A percentile compares a stretch with the other conserved stretches of the same genome.
Evolutionary conservation across 2,888 invertebrate species (phyloP).

Genomic region (Phasia obesa): DNA sequence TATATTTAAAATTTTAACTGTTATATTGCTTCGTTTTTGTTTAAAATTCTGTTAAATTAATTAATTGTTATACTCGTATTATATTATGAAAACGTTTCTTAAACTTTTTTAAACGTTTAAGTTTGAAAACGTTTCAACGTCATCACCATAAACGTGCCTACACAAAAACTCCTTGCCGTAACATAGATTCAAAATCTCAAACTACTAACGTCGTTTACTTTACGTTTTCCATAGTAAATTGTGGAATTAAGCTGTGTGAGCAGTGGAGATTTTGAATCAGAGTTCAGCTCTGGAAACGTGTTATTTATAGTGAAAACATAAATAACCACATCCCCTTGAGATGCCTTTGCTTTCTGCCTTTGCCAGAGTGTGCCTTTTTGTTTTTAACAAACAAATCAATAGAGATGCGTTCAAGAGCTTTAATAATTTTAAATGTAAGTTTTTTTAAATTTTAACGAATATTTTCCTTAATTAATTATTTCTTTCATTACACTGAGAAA

Average conservation of each 20-base stretch:
- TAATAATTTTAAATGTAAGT: slow-evolving; percentile 65
- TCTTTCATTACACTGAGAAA: too few relatives aligned
- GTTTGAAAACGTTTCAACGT: slow-evolving; percentile 61
- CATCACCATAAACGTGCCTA: slow-evolving; percentile 71
- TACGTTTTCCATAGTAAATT: slow-evolving; percentile 6
- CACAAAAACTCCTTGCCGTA: slow-evolving; percentile 62
- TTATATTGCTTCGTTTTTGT: slow-evolving; percentile 65
- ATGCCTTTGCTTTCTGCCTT: slow-evolving; percentile 71
- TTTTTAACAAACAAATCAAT: slow-evolving; percentile 58
- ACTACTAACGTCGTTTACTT: too few relatives aligned
- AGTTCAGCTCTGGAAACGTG: slow-evolving; percentile 63
- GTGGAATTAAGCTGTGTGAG: too few relatives aligned
- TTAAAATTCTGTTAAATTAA: slow-evolving; percentile 41
- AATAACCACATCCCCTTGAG: slow-evolving; percentile 63
- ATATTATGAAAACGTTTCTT: slow-evolving; percentile 49
- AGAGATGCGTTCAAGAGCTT: slow-evolving; percentile 64
- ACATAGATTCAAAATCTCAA: slow-evolving; percentile 65
- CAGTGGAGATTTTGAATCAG: slow-evolving; percentile 59
- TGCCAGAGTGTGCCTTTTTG: slow-evolving; percentile 70
- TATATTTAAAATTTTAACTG: slow-evolving; percentile 50
- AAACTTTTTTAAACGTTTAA: slow-evolving; percentile 39
- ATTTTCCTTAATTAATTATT: not conserved
- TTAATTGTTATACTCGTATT: slow-evolving; percentile 30
- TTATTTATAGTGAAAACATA: slow-evolving; percentile 54
- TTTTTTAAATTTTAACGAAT: slow-evolving; percentile 11